Evolutionary conservation across 2,797 vertebrate genomes (phyloP), one percentile per base, ranked within the genome.

Genomic region (Gobio occitaniae): DNA sequence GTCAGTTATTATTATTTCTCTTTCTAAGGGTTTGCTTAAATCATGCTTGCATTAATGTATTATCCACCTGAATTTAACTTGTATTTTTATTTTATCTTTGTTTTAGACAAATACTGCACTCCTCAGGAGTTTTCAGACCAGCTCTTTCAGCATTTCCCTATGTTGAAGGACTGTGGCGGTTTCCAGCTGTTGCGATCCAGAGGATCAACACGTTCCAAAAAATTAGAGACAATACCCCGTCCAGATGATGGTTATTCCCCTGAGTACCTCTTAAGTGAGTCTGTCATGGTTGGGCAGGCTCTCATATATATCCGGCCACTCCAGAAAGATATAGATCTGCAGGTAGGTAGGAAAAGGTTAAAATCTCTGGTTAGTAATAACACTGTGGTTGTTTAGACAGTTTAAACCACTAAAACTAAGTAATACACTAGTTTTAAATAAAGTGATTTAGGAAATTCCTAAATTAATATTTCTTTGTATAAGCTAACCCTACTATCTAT

Each of bases 21-120:
- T 54, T 12, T 19, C 15, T 7, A 48, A 50, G 47, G 71, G 11
- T 48, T 52, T 48, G 71, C 54, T 59, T 59, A 59, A 54, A 75
- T 54, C 13, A 50, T 75, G 47, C 29, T 32, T 52, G 19, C n/a
- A 76, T 54, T 54, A 54, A 52, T 54, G 21, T 36, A 76, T 54
- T 32, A 70, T 70, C 41, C 68, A 47, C 41, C 29, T 54, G 47
- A 76, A 75, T 32, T 36, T 36, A 59, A 56, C 54, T 54, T 19
- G 52, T 7, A 56, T 56, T 59, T 59, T 59, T 59, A 59, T 59
- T 59, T 29, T 69, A 50, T 54, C 50, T 77, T 77, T 41, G 11
- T 50, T 54, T 54, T 10, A 77, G 74, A 77, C 74, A 77, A 77
- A 77, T 75, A 54, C 72, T 75, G 72, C 72, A 75, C 16, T 56